Base-by-base conservation (phyloP, 2,888 invertebrate species). In the Caenorhabditis angaria region DNA sequence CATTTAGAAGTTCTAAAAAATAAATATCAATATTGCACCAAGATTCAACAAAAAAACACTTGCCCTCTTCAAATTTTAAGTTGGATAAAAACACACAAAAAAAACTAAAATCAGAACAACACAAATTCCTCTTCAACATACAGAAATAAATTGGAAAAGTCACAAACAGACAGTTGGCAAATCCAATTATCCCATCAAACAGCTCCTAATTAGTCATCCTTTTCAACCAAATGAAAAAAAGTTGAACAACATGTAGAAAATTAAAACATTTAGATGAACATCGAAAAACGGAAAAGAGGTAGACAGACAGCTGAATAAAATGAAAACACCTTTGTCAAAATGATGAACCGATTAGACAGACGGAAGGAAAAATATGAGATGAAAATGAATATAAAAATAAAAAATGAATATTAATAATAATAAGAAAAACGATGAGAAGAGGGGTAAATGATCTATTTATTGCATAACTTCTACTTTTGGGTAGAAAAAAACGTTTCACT, bases 381-480 rank as follows among this genome's bases (percentile, higher is more conserved):
- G 14, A 41, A 14, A 18, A 41, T 41, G 41, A 41, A 12, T 18
- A 41, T 12, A 41, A 18, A 41, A 41, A 5, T 8, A 32, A 41
- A 41, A 41, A 41, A 14, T 18, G 6, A 14, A 41, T n/a, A n/a
- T n/a, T n/a, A 41, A 41, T 10, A 41, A 41, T 41, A 41, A 41
- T 41, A 41, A 18, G 14, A 12, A 18, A 41, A 18, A 18, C 18
- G 41, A 10, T 12, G 18, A 41, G 18, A 41, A 32, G 32, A 32
- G 18, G 18, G 18, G 41, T 18, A 18, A 41, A 41, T 41, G 41
- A 41, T 41, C 41, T 41, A 41, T 41, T 41, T 41, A 41, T 41
- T 41, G 41, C 41, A 41, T 41, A 41, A 41, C 41, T 41, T 41
- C 41, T 41, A 41, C 41, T 41, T 41, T 41, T 41, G 41, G 41